Conservation (phyloP, 2,797 vertebrate species). For the Orestias chungarensis region DNA sequence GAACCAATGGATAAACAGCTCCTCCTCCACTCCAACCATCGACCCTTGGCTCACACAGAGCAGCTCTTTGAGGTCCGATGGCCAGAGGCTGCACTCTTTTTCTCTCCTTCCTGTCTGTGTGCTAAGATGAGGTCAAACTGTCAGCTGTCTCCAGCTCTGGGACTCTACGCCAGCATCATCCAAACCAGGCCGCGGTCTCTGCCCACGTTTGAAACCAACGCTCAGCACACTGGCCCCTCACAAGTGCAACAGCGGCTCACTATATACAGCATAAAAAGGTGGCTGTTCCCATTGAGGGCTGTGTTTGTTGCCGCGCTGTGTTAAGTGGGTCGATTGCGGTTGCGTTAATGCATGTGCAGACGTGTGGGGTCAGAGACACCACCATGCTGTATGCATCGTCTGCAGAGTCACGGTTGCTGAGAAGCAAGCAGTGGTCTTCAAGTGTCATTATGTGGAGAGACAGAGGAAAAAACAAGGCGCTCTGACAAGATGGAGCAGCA, state of each 20-base stretch:
- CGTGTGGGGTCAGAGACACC: constrained; percentile 49
- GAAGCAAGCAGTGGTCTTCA: constrained; percentile 34
- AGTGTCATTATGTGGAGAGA: constrained; percentile 48
- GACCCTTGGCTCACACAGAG: constrained; percentile 20
- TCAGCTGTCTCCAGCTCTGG: constrained; percentile 54
- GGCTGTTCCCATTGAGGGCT: constrained; percentile 49
- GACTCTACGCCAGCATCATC: constrained; percentile 40
- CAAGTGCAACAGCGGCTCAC: constrained; percentile 34
- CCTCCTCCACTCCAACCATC: constrained; percentile 5
- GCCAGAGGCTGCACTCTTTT: constrained; percentile 37
- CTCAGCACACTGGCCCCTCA: constrained; percentile 41
- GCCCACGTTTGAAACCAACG: neutral
- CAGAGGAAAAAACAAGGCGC: constrained; percentile 7
- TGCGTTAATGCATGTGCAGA: constrained; percentile 63
- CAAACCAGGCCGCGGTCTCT: constrained; percentile 21
- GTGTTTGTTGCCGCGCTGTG: constrained; percentile 62
- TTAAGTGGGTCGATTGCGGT: constrained; percentile 56
- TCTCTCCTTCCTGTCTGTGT: constrained; percentile 55
- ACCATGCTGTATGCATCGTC: constrained; percentile 35
- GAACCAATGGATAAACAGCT: neutral
- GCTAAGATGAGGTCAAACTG: constrained; percentile 54
- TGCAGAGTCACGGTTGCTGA: constrained; percentile 29
- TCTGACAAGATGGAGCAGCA: neutral
- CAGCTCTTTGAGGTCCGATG: constrained; percentile 28
- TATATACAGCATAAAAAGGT: constrained; percentile 36